phyloP scores from a whole-genome alignment of 2,888 invertebrate genomes.

The Xestia c-nigrum region DNA sequence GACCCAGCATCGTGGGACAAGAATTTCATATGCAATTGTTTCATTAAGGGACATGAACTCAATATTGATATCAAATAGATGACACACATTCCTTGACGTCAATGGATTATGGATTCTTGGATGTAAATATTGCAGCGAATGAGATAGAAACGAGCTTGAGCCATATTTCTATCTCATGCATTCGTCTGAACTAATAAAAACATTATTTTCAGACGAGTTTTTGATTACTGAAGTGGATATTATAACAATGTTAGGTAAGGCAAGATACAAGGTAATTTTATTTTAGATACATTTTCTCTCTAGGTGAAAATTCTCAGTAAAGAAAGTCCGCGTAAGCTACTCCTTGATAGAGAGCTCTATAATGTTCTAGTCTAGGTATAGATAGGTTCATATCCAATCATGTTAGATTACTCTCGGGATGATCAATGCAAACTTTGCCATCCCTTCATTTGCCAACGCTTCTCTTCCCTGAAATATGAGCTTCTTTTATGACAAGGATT shows the following conservation, averaged over 20 bases:
- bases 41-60: constrained; percentile 63
- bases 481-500: neutral
- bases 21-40: constrained; percentile 81
- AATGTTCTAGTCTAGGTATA: constrained; percentile 9
- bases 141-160: constrained; percentile 1
- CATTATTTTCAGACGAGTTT: neutral
- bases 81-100: constrained; percentile 31
- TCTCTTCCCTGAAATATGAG: neutral
- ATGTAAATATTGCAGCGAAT: constrained; percentile 8
- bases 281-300: neutral
- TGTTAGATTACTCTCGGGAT: constrained; percentile 19
- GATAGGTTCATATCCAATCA: constrained; percentile 19
- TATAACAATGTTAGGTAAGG: neutral
- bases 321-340: neutral
- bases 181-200: neutral
- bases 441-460: constrained; percentile 10
- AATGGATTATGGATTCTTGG: constrained; percentile 22
- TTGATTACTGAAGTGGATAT: neutral
- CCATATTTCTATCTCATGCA: neutral
- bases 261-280: too few relatives aligned
- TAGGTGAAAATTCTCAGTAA: neutral
- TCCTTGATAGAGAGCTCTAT: constrained; percentile 7
- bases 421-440: constrained; percentile 37
- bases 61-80: constrained; percentile 48
- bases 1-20: constrained; percentile 72